Conservation (phyloP, 2,113 vertebrate genomes). For the Aegithalos caudatus region DNA sequence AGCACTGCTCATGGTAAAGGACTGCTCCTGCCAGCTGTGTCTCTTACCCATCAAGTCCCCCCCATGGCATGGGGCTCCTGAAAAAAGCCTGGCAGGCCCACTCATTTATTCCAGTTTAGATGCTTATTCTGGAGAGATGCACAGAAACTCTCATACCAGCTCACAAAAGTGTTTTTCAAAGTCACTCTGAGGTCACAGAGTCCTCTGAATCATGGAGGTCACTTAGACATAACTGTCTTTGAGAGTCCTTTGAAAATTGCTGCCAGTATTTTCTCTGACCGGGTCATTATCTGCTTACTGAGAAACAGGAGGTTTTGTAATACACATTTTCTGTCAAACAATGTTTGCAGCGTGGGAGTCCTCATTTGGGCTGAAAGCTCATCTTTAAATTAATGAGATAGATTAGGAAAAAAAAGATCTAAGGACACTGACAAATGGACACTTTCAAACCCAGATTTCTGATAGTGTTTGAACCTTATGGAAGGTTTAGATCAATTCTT, state of each 20-base stretch:
- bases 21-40: neutral
- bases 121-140: neutral
- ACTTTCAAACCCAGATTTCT: neutral
- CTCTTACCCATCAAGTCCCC: neutral
- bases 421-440: neutral
- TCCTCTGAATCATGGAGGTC: neutral
- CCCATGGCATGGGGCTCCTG: neutral
- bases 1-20: fast-evolving
- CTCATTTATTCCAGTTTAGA: neutral
- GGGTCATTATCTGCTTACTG: neutral
- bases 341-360: neutral
- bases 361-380: neutral
- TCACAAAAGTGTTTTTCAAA: neutral
- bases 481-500: neutral
- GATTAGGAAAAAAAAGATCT: neutral
- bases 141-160: neutral
- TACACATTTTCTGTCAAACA: neutral
- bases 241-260: neutral
- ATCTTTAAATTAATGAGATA: neutral
- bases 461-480: neutral
- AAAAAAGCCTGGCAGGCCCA: neutral
- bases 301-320: neutral
- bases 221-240: neutral
- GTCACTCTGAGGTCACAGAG: neutral
- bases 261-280: neutral